These are phyloP conservation scores for Eucera pruinosa DNA, from an alignment of 2,888 invertebrate genomes.

Conservation along the genomic window DNA sequence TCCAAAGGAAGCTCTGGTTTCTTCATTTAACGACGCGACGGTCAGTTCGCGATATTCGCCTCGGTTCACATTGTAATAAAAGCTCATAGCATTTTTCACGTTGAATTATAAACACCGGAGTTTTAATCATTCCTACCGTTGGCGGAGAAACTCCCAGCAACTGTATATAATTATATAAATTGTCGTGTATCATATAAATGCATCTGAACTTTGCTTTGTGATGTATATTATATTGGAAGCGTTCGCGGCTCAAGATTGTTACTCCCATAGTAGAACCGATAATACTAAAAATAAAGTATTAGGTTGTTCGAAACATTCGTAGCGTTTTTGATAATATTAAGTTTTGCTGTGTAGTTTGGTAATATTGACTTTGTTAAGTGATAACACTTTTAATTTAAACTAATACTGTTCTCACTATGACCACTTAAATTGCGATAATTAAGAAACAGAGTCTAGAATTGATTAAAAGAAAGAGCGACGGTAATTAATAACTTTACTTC, in stretches of 20 bases:
- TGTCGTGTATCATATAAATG: background rate
- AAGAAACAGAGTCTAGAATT: too few relatives aligned
- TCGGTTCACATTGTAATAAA: conserved; percentile 26
- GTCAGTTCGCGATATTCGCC: conserved; percentile 6
- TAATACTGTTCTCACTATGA: too few relatives aligned
- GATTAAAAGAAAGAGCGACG: too few relatives aligned
- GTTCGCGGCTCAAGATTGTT: conserved; percentile 29
- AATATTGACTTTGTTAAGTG: too few relatives aligned
- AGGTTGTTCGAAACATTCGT: too few relatives aligned
- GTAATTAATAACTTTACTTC: too few relatives aligned
- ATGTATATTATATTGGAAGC: conserved; percentile 36
- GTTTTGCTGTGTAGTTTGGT: too few relatives aligned
- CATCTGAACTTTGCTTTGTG: conserved; percentile 15
- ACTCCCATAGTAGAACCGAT: conserved; percentile 11
- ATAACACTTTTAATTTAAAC: too few relatives aligned
- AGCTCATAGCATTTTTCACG: conserved; percentile 26
- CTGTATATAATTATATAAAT: conserved; percentile 38
- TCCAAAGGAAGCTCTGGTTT: background rate
- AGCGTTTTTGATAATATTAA: too few relatives aligned
- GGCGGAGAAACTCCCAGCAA: background rate
- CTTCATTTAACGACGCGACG: conserved; percentile 26
- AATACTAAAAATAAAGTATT: conserved; percentile 50
- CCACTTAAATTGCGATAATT: too few relatives aligned
- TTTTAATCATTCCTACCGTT: conserved; percentile 38
- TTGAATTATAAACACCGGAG: conserved; percentile 28